Conservation (phyloP, 2,797 vertebrate genomes). For the Pterois miles region DNA sequence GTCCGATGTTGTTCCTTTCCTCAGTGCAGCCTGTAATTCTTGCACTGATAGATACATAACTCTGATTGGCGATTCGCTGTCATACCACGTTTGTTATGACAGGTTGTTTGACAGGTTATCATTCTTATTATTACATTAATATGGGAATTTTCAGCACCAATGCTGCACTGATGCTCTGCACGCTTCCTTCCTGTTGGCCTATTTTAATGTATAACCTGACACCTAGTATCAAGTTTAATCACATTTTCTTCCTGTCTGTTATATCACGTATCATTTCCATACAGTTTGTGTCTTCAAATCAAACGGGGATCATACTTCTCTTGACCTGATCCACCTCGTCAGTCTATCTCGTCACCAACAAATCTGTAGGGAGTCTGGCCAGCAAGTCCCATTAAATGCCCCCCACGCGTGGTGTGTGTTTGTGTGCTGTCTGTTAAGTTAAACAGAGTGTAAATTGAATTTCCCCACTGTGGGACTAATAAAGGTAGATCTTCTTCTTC, state of each 20-base stretch:
- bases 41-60: not conserved
- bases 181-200: not conserved
- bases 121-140: not conserved
- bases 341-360: too few relatives aligned
- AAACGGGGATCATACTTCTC: not conserved
- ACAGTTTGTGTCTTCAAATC: not conserved
- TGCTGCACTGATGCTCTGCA: not conserved
- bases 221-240: not conserved
- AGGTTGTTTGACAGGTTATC: not conserved
- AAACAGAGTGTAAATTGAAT: too few relatives aligned
- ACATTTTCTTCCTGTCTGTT: not conserved
- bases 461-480: too few relatives aligned
- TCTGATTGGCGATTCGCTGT: not conserved
- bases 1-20: not conserved
- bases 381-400: too few relatives aligned
- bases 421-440: too few relatives aligned
- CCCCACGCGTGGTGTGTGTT: too few relatives aligned
- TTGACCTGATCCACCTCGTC: too few relatives aligned
- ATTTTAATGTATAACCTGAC: not conserved
- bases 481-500: too few relatives aligned
- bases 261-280: not conserved
- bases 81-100: not conserved
- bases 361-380: too few relatives aligned
- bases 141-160: not conserved
- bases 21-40: not conserved